Evolutionary conservation across 2,797 vertebrate genomes (phyloP).

Genomic region (Rallus crepitans): DNA sequence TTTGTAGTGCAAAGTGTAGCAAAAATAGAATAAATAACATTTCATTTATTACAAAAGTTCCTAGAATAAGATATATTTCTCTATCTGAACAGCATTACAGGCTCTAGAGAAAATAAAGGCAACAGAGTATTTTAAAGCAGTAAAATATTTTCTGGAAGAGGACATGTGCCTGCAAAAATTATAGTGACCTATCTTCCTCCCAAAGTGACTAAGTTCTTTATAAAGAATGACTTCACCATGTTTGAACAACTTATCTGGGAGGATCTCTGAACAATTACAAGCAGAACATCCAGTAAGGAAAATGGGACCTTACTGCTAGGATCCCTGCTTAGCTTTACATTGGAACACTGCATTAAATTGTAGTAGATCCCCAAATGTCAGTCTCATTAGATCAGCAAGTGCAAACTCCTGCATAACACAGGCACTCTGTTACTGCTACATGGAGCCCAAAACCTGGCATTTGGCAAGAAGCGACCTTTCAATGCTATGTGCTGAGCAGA

Average conservation of each 20-base stretch:
- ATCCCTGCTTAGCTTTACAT: conserved; percentile 34
- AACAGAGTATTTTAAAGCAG: background rate
- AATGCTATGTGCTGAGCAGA: background rate
- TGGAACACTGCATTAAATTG: background rate
- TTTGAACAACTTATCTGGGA: background rate
- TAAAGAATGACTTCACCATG: conserved; percentile 21
- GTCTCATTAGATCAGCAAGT: background rate
- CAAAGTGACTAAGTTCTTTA: background rate
- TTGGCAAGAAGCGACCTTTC: background rate
- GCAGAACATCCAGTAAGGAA: background rate
- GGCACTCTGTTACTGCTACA: background rate
- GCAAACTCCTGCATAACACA: background rate
- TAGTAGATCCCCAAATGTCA: background rate
- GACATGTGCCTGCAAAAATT: background rate
- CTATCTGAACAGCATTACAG: background rate
- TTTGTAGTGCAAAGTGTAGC: conserved; percentile 60
- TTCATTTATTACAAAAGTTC: background rate
- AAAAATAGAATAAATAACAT: conserved; percentile 56
- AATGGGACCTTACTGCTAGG: background rate
- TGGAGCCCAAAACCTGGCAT: background rate
- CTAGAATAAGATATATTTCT: conserved; percentile 50
- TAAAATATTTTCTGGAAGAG: background rate
- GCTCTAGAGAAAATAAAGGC: background rate
- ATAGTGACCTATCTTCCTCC: background rate
- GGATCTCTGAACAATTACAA: background rate